phyloP scores from a whole-genome alignment of 1,140 invertebrate species.

The Centruroides sculpturatus region DNA sequence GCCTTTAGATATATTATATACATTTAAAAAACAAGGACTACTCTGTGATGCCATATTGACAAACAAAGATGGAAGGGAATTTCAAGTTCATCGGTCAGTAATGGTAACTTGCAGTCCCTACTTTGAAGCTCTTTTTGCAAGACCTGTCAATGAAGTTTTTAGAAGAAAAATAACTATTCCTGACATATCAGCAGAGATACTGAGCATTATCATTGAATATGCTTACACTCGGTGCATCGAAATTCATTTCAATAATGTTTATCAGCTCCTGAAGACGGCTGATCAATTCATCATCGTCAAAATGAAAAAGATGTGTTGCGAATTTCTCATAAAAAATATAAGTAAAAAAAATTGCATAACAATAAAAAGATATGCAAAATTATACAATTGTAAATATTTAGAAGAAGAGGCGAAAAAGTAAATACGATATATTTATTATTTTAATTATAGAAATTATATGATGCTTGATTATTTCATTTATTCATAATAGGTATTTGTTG shows the following conservation, averaged over 20 bases:
- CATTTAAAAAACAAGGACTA: background rate
- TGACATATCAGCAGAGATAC: background rate
- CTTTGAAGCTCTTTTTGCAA: background rate
- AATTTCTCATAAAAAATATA: slow-evolving; percentile 36
- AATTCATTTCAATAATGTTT: background rate
- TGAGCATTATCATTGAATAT: background rate
- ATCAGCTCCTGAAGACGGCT: slow-evolving; percentile 37
- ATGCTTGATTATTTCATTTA: background rate
- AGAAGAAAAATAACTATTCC: background rate
- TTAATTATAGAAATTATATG: background rate
- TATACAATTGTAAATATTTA: slow-evolving; percentile 40
- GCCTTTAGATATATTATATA: too few relatives aligned
- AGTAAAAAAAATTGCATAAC: slow-evolving; percentile 45
- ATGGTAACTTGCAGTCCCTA: background rate
- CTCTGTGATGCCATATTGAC: slow-evolving; percentile 12
- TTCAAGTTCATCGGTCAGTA: background rate
- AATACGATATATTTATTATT: background rate
- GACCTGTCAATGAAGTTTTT: background rate
- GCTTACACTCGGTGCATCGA: background rate
- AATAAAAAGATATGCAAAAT: slow-evolving; percentile 50
- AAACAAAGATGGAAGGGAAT: background rate
- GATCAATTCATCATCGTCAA: slow-evolving; percentile 61
- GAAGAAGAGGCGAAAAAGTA: slow-evolving; percentile 16
- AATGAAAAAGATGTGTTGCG: slow-evolving; percentile 52
- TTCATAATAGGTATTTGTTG: background rate